phyloP scores from a whole-genome alignment of 1,140 invertebrate species.

The Leucophenga varia region DNA sequence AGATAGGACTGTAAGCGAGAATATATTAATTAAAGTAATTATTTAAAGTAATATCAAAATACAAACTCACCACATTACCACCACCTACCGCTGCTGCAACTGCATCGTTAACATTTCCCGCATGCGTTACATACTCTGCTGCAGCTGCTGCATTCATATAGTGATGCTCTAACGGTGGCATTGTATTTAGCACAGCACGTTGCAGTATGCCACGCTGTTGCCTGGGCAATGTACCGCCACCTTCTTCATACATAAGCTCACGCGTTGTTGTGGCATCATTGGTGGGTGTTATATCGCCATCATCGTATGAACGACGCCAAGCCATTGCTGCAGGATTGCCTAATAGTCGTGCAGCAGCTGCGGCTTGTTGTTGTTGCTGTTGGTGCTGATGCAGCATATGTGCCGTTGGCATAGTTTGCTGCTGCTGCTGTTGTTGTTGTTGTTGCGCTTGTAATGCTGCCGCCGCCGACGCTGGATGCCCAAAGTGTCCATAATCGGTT shows the following conservation, averaged over 20 bases:
- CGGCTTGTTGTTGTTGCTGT: constrained; percentile 38
- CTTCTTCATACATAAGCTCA: constrained; percentile 57
- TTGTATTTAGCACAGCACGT: constrained; percentile 45
- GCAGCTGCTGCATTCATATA: constrained; percentile 52
- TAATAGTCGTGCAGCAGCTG: constrained; percentile 33
- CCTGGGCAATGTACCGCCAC: constrained; percentile 81
- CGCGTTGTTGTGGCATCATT: constrained; percentile 70
- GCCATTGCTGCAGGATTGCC: constrained; percentile 46
- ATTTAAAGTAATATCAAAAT: neutral
- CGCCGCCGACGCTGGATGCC: constrained; percentile 58
- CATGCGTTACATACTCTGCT: constrained; percentile 44
- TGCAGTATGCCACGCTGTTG: constrained; percentile 63
- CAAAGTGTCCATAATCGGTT: constrained; percentile 51
- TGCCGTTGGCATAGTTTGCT: constrained; percentile 21
- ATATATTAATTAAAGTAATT: neutral
- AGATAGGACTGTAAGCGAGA: constrained; percentile 32
- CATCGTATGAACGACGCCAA: constrained; percentile 84
- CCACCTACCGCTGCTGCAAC: constrained; percentile 33
- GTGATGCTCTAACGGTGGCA: constrained; percentile 50
- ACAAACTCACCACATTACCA: constrained; percentile 7
- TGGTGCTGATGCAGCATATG: constrained; percentile 26
- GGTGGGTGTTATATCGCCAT: constrained; percentile 85
- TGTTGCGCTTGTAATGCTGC: constrained; percentile 50
- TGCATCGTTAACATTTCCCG: constrained; percentile 18
- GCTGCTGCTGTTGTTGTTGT: constrained; percentile 54